Base-by-base conservation (phyloP, 2,797 vertebrate genomes). In the Sarcoramphus papa region DNA sequence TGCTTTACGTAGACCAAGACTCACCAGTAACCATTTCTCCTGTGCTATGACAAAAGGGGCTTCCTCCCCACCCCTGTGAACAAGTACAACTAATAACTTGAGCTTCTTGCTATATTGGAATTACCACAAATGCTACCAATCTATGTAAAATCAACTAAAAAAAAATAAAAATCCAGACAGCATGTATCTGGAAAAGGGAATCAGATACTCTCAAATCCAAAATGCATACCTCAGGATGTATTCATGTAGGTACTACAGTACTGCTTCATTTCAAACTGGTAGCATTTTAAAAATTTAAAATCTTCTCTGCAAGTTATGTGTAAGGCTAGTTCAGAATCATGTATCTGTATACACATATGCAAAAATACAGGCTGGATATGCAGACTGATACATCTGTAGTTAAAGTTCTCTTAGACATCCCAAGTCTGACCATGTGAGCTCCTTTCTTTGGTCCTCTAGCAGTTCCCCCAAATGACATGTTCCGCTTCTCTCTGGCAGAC, bases 381-480 rank as follows among this genome's bases (percentile, higher is more conserved):
- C 50, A 48, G n/a, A 37, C 7, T 37, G 10, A 48, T 23, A 12
- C 2, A 35, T 30, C 45, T 62, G 9, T 30, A 41, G 57, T 54
- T 62, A 6, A 73, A n/a, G 5, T 6, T 57, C 19, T 72, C 23
- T 13, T 19, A 60, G n/a, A 22, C 7, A 9, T 41, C 0, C 27
- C 30, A 2, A 45, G 16, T 64, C 45, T 85, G 47, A 69, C 17
- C 17, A 9, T 0, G 13, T 37, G 10, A 77, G 15, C 14, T 77
- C 28, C 57, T 78, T 79, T 57, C 30, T 79, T 59, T 51, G 9
- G 7, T 77, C 9, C 5, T 93, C 20, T 30, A n/a, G 12, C 12
- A 53, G 12, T 21, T 51, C 5, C 20, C 10, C 20, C 3, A 45
- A 60, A 60, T 0, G 1, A 4, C 9, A 4, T 28, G 6, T 3